Conservation (phyloP, 2,797 vertebrate species). For the Takifugu rubripes region DNA sequence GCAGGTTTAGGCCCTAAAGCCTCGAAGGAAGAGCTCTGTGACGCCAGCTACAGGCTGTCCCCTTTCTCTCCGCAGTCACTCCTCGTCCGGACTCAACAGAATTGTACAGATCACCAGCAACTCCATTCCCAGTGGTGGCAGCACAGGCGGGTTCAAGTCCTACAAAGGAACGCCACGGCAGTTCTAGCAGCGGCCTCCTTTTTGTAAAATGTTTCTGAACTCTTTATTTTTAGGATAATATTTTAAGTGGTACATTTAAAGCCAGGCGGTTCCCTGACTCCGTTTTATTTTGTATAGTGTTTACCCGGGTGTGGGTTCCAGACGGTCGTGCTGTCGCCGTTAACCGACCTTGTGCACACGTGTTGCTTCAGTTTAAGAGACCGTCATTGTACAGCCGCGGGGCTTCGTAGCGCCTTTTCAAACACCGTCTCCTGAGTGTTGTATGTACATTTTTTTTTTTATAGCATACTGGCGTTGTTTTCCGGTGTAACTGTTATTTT, state of each 20-base stretch:
- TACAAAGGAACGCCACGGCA: conserved; percentile 90
- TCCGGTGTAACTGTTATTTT: conserved; percentile 38
- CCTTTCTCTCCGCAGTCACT: conserved; percentile 79
- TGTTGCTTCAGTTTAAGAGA: conserved; percentile 41
- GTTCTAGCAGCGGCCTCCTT: conserved; percentile 74
- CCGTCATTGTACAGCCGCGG: conserved; percentile 61
- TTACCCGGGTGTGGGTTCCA: conserved; percentile 57
- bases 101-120: conserved; percentile 95
- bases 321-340: conserved; percentile 58
- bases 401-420: conserved; percentile 65
- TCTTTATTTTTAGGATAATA: conserved; percentile 74
- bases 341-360: conserved; percentile 58
- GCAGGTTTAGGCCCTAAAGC: background rate
- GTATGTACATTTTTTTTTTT: conserved; percentile 59
- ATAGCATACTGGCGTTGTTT: conserved; percentile 54
- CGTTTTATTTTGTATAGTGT: conserved; percentile 70
- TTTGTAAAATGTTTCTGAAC: conserved; percentile 54
- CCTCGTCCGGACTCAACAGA: conserved; percentile 88
- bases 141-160: conserved; percentile 89
- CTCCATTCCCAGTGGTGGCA: conserved; percentile 86
- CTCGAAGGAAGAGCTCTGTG: background rate
- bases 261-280: conserved; percentile 42
- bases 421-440: conserved; percentile 42
- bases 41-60: background rate
- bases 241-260: conserved; percentile 65